Evolutionary conservation across 2,113 vertebrate species (phyloP).

Genomic region (Lasiurus cinereus): DNA sequence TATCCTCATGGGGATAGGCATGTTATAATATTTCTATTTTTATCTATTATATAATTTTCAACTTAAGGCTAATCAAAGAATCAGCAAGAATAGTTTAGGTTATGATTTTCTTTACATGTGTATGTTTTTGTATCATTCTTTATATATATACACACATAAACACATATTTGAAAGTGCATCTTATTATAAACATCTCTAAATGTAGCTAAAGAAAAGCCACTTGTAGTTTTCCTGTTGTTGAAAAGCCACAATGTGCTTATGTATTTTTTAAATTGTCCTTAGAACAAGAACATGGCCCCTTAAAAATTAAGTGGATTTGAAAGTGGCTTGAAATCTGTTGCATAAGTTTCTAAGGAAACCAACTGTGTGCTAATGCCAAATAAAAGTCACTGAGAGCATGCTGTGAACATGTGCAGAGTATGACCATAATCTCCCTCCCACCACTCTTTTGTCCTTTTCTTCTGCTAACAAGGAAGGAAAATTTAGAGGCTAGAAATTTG

Average conservation of each 20-base stretch:
- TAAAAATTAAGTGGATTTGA: slow-evolving; percentile 47
- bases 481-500: slow-evolving; percentile 55
- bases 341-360: slow-evolving; percentile 69
- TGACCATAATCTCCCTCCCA: background rate
- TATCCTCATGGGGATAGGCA: background rate
- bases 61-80: slow-evolving; percentile 13
- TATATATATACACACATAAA: background rate
- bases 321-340: slow-evolving; percentile 1
- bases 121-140: slow-evolving; percentile 12
- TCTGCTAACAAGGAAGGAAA: slow-evolving; percentile 60
- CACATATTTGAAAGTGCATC: slow-evolving; percentile 21
- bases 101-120: slow-evolving; percentile 40
- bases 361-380: slow-evolving; percentile 45
- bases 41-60: slow-evolving; percentile 31
- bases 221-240: slow-evolving; percentile 41
- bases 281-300: slow-evolving; percentile 34
- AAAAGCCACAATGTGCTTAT: slow-evolving; percentile 54
- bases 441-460: background rate
- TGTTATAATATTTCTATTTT: slow-evolving; percentile 42
- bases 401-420: slow-evolving; percentile 26
- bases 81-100: background rate
- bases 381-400: slow-evolving; percentile 59
- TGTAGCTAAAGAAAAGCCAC: slow-evolving; percentile 49
- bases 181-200: slow-evolving; percentile 47
- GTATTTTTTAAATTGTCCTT: slow-evolving; percentile 39